Base-by-base conservation (phyloP, 1,140 invertebrate species). In the Drosophila asahinai region DNA sequence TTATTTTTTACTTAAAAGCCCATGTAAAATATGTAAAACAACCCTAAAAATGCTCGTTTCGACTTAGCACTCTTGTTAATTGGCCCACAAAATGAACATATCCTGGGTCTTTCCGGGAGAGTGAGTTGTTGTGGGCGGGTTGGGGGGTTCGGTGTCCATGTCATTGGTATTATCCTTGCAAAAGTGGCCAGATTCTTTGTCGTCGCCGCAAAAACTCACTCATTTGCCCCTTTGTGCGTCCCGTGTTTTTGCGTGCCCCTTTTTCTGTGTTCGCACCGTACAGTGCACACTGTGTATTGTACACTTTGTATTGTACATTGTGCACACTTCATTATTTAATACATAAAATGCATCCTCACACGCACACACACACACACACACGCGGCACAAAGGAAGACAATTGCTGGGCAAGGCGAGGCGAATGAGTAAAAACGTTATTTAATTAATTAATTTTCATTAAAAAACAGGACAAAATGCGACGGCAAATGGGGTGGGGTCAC, bases 371-470 rank as follows among this genome's bases (percentile, higher is more conserved):
- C 12, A 5, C 27, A 27, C 5, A 30, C 27, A 27, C 22, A 25
- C 22, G 22, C 22, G 22, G 22, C 51, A 71, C 47, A 72, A 57
- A 71, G 62, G 17, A 64, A 60, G 48, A 62, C 17, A 60, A 78
- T 60, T 79, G 70, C 58, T 49, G 81, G 15, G 54, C 43, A 65
- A 65, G 61, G 61, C 45, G 65, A 66, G 77, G 73, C 73, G 74
- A 83, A 86, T 90, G 81, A 61, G 72, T 74, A 70, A 90, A 90
- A 90, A 77, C 79, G 58, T 73, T 84, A 90, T 90, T 90, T 90
- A 80, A 90, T 90, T 89, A 89, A 89, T 89, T 89, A 80, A 89
- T 90, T 89, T 90, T 83, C 75, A 89, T 89, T 90, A 86, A 77
- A 86, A 86, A 90, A 76, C 51, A 76, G 74, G 81, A 90, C 70